phyloP scores from a whole-genome alignment of 2,113 vertebrate genomes.

The Tragelaphus strepsiceros region DNA sequence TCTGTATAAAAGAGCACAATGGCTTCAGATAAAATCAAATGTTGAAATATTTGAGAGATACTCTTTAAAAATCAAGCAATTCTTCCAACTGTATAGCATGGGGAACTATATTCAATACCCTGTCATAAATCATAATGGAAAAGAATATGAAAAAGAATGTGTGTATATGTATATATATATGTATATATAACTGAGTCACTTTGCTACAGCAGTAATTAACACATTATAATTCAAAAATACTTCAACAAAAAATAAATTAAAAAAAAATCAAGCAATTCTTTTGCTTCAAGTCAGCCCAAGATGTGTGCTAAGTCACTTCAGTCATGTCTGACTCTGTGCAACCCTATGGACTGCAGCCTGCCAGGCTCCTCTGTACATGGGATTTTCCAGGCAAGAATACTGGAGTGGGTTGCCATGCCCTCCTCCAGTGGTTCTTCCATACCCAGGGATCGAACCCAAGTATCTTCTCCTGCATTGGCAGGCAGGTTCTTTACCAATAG shows the following conservation, averaged over 20 bases:
- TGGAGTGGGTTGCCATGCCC: neutral
- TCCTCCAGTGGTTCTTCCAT: neutral
- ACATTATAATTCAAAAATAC: neutral
- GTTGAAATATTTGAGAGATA: conserved; percentile 27
- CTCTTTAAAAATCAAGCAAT: conserved; percentile 34
- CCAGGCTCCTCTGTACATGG: neutral
- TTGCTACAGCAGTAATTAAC: neutral
- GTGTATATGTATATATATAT: neutral
- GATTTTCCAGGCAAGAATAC: neutral
- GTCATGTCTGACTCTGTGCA: neutral
- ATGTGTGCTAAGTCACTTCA: neutral
- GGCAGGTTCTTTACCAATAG: neutral
- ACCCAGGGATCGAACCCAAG: neutral
- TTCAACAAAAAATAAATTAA: neutral
- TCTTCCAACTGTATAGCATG: neutral
- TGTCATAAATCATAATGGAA: neutral
- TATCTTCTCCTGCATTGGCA: neutral
- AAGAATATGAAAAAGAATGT: neutral
- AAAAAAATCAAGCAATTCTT: conserved; percentile 31
- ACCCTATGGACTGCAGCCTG: neutral
- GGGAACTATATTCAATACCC: neutral
- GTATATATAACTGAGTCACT: neutral
- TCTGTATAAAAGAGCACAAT: conserved; percentile 31
- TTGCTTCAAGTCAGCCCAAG: neutral
- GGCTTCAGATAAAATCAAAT: conserved; percentile 31